Base-by-base conservation (phyloP, 2,113 vertebrate species). In the Plecotus auritus region DNA sequence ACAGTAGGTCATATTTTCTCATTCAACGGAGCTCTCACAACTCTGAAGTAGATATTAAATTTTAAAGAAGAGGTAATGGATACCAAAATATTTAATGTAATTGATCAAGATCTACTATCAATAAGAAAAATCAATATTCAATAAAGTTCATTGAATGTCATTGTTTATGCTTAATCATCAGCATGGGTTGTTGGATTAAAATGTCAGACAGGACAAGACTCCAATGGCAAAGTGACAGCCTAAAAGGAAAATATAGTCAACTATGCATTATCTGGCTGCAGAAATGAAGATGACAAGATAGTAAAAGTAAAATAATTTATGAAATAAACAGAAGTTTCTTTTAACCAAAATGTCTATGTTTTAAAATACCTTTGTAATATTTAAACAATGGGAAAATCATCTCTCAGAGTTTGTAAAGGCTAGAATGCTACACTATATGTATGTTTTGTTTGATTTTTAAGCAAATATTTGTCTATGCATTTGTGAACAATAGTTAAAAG, bases 401-500 rank as follows among this genome's bases (percentile, higher is more conserved):
- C 59, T 66, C 74, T 88, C 51, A 70, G 42, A 87, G 1, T 72
- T 64, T 92, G 6, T 85, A 85, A 87, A 91, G 35, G 94, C 47
- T 51, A 56, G 45, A 74, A 30, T 64, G 16, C 14, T 82, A 59
- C 14, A 74, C 22, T 37, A 16, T 56, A 9, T 88, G 56, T 49
- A n/a, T 22, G 66, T 78, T 91, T 73, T 89, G 40, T 85, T 80
- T 86, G 54, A 70, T 95, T 82, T 91, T 92, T 94, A 74, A 90
- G n/a, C 40, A 94, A 95, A 56, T 82, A 85, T 69, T 91, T 93
- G 96, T 85, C 49, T 70, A 80, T 85, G 28, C 45, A 70, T 88
- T 84, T 92, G 66, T 90, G 70, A 87, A 72, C 47, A 93, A 56
- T 51, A 91, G 80, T 84, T 81, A 85, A 88, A 73, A 93, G 9